Conservation (phyloP, 2,888 invertebrate species). For the Chloromyia formosa region DNA sequence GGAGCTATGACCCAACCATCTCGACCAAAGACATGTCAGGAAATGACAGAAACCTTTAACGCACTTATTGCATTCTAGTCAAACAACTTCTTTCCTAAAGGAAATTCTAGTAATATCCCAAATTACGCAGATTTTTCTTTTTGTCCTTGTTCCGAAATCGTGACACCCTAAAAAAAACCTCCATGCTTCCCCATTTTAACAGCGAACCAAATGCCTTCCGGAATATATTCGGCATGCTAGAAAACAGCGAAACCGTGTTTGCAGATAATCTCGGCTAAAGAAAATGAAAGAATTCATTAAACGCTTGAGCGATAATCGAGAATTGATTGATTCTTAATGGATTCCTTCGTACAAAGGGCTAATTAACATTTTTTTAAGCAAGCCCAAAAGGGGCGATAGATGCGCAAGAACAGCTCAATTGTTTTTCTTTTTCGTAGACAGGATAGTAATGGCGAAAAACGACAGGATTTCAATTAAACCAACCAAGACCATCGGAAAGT, state of each 20-base stretch:
- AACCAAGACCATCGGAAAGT: conserved; percentile 7
- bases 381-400: conserved; percentile 35
- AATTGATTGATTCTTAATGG: conserved; percentile 50
- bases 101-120: no score
- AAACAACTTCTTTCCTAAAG: no score
- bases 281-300: conserved; percentile 48
- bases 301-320: conserved; percentile 48
- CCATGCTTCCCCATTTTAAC: no score
- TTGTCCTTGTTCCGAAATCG: no score
- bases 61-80: no score
- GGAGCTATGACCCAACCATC: no score
- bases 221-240: no score
- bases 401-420: conserved; percentile 2
- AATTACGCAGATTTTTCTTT: no score
- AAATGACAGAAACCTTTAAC: no score
- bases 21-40: no score
- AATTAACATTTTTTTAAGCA: conserved; percentile 47
- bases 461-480: conserved; percentile 29
- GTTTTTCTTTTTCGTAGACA: not conserved
- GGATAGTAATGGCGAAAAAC: conserved; percentile 18
- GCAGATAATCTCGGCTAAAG: conserved; percentile 26
- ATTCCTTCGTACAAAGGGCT: conserved; percentile 48
- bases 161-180: no score
- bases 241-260: not conserved
- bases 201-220: no score